Percentiles rank a stretch among this genome's conserved stretches.
These are phyloP conservation scores for Nettapus auritus DNA, from an alignment of 2,113 vertebrate species.

Conservation along the genomic window DNA sequence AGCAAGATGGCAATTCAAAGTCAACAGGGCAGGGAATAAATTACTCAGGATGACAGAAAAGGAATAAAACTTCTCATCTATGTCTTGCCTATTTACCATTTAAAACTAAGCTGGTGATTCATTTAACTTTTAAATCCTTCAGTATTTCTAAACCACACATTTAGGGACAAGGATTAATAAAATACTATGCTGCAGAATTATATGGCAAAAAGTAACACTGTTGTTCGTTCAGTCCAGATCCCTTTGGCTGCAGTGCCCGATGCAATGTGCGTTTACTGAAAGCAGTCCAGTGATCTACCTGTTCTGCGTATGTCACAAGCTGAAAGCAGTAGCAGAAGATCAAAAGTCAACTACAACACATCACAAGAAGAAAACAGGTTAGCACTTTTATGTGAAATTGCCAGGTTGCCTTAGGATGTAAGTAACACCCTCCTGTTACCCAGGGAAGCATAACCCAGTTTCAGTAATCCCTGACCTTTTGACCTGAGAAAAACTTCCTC, in stretches of 20 bases:
- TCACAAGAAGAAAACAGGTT: not conserved
- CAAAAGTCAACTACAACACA: not conserved
- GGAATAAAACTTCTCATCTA: not conserved
- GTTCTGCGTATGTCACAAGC: not conserved
- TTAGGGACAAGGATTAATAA: not conserved
- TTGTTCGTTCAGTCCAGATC: not conserved
- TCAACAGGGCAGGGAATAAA: not conserved
- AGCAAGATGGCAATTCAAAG: not conserved
- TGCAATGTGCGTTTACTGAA: not conserved
- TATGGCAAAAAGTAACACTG: not conserved
- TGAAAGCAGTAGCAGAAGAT: not conserved
- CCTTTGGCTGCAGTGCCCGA: not conserved
- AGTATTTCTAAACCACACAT: not conserved
- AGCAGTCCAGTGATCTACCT: not conserved
- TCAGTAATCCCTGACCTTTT: slow-evolving; percentile 4
- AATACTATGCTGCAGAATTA: not conserved
- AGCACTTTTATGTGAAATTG: not conserved
- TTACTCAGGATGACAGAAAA: not conserved
- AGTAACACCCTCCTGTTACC: not conserved
- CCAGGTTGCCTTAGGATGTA: not conserved
- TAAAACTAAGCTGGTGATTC: not conserved
- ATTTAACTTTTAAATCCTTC: not conserved
- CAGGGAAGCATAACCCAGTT: not conserved
- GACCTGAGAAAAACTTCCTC: not conserved
- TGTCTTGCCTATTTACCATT: not conserved